These are phyloP conservation scores for Megatriorchis doriae DNA, from an alignment of 2,113 vertebrate species.

Conservation along the genomic window DNA sequence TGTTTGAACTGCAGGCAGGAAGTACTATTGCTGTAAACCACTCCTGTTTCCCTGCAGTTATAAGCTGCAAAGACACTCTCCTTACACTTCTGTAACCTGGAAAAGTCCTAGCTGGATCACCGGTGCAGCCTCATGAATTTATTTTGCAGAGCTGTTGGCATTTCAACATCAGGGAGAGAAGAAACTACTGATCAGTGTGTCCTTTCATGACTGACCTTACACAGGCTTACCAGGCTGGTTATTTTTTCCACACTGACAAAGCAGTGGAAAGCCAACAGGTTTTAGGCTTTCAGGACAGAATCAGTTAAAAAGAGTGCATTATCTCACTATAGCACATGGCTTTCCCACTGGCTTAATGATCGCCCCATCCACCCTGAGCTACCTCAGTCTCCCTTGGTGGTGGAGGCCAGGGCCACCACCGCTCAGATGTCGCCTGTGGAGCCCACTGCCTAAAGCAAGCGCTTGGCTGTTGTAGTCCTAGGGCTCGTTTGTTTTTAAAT, in stretches of 20 bases:
- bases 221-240: background rate
- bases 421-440: accelerated
- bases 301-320: background rate
- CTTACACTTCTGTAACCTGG: background rate
- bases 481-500: background rate
- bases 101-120: background rate
- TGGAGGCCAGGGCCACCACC: background rate
- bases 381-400: background rate
- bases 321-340: background rate
- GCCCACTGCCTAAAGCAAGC: background rate
- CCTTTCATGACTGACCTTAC: background rate
- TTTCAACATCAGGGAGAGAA: background rate
- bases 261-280: background rate
- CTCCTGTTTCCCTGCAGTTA: background rate
- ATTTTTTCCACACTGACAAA: background rate
- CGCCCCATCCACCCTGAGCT: background rate
- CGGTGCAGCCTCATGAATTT: background rate
- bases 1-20: background rate
- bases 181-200: background rate
- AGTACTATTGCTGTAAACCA: background rate
- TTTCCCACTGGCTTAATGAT: background rate
- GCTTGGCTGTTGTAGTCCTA: background rate
- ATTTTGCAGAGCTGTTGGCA: background rate
- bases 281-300: background rate
- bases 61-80: background rate